Evolutionary conservation across 2,797 vertebrate species (phyloP).

Genomic region (Premnoplex brunnescens): DNA sequence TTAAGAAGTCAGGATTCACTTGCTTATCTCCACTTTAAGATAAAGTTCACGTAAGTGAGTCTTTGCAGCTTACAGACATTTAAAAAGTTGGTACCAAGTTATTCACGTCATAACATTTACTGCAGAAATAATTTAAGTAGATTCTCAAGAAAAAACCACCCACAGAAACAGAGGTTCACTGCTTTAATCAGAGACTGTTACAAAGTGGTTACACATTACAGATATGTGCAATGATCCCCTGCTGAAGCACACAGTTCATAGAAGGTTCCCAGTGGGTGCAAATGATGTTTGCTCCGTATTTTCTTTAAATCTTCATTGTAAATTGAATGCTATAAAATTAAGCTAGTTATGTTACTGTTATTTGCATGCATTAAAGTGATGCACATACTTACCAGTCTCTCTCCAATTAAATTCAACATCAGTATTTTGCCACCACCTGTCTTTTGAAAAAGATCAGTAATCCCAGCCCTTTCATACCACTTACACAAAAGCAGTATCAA

Average conservation of each 20-base stretch:
- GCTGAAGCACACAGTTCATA: background rate
- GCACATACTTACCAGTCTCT: constrained; percentile 75
- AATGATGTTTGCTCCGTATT: background rate
- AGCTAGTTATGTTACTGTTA: constrained; percentile 26
- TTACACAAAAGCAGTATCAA: background rate
- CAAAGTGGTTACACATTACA: background rate
- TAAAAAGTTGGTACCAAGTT: background rate
- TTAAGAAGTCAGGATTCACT: background rate
- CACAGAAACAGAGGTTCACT: background rate
- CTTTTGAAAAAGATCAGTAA: constrained; percentile 25
- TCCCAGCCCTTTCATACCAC: background rate
- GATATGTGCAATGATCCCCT: background rate
- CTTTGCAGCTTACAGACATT: background rate
- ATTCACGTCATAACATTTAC: background rate
- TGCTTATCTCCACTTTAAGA: background rate
- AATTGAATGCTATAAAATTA: constrained; percentile 42
- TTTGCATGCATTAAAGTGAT: constrained; percentile 71
- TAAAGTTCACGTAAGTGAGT: background rate
- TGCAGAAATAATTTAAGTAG: background rate
- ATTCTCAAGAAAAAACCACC: background rate
- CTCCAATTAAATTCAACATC: constrained; percentile 47
- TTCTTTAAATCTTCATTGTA: constrained; percentile 35
- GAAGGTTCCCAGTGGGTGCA: background rate
- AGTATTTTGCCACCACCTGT: constrained; percentile 35
- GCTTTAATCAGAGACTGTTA: constrained; percentile 48